phyloP scores from a whole-genome alignment of 1,140 invertebrate genomes.

The Drosophila murphyi region DNA sequence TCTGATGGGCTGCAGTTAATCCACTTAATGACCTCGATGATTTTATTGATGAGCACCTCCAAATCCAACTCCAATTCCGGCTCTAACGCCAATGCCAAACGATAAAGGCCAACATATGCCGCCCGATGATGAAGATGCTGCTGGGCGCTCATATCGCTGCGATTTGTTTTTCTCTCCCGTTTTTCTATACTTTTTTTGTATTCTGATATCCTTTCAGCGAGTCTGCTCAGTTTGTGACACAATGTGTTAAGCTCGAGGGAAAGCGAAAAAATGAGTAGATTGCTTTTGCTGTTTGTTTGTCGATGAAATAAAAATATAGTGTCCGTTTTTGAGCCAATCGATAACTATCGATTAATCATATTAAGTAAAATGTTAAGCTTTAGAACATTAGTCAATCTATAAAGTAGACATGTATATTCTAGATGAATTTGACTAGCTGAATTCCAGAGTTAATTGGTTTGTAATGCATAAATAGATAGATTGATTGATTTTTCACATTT shows the following conservation, averaged over 20 bases:
- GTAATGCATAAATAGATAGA: too few relatives aligned
- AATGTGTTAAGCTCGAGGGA: not conserved
- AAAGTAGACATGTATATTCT: too few relatives aligned
- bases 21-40: slow-evolving; percentile 84
- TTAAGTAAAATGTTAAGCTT: too few relatives aligned
- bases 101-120: slow-evolving; percentile 47
- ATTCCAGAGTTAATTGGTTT: too few relatives aligned
- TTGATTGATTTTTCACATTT: too few relatives aligned
- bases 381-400: too few relatives aligned
- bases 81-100: slow-evolving; percentile 3
- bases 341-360: too few relatives aligned
- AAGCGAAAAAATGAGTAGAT: too few relatives aligned
- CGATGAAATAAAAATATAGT: too few relatives aligned
- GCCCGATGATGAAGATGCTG: slow-evolving; percentile 75
- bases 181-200: not conserved
- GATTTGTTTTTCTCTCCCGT: slow-evolving; percentile 25
- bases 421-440: too few relatives aligned
- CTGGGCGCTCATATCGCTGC: slow-evolving; percentile 34
- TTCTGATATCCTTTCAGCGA: not conserved
- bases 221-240: not conserved
- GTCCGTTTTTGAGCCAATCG: too few relatives aligned
- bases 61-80: slow-evolving; percentile 47
- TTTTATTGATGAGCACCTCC: slow-evolving; percentile 84
- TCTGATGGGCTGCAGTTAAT: slow-evolving; percentile 84
- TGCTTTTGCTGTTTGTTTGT: too few relatives aligned